Evolutionary conservation across 2,797 vertebrate species (phyloP), one percentile per base, ranked within the genome.

Genomic region (Thripadectes ignobilis): DNA sequence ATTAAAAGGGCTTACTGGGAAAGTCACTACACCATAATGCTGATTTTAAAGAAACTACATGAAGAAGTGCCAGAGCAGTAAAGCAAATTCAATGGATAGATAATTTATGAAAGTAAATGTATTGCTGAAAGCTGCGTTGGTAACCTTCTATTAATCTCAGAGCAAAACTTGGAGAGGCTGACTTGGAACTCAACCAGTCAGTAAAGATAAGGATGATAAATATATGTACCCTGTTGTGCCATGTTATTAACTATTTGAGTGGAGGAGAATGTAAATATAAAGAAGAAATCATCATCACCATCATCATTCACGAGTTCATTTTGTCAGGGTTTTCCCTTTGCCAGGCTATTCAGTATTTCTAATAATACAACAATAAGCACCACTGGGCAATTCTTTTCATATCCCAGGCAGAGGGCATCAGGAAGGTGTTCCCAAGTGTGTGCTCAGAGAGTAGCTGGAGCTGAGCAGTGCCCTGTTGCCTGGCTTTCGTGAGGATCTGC

Each of bases 401-500:
- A 3, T 22, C 45, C 16, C 3, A 29, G 15, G 6, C 12, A 7
- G 10, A 12, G 9, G 11, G 26, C 0, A 2, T 18, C 2, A 3
- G 13, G n/a, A 29, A 20, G 9, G 7, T 23, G 26, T 5, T 79
- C 51, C n/a, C 43, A 51, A 32, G 4, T 5, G 6, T 29, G 24
- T 5, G 3, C 39, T 72, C 38, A 43, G 57, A 66, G 3, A 30
- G 20, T 3, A 67, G 36, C 29, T 4, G 1, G 51, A 46, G n/a
- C 38, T 23, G 22, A 58, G 59, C 80, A 76, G 5, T 41, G 24
- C 14, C 7, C 13, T 54, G 7, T 10, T 46, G 36, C 30, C 10
- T 5, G 18, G 30, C 7, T 39, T 52, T 68, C 29, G 9, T 8
- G 14, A 45, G 14, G 19, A 58, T 23, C 12, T 52, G 10, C 4